phyloP scores from a whole-genome alignment of 2,888 invertebrate genomes.

The Omphaloscelis lunosa region DNA sequence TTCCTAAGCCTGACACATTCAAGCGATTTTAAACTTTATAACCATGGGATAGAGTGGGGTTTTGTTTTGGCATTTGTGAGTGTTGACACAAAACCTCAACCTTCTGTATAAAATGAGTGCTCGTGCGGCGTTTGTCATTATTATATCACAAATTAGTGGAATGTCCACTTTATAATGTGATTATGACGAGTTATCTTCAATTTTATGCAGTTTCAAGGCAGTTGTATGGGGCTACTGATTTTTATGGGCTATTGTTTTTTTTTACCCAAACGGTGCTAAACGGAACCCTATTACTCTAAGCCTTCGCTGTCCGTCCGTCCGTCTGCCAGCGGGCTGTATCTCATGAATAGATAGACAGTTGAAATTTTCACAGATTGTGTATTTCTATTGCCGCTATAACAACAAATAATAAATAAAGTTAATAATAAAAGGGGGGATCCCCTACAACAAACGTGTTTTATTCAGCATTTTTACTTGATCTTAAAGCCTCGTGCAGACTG shows the following conservation, averaged over 20 bases:
- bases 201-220: not conserved
- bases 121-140: conserved; percentile 52
- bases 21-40: conserved; percentile 66
- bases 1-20: conserved; percentile 27
- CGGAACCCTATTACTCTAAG: not conserved
- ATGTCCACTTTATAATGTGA: conserved; percentile 27
- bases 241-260: too few relatives aligned
- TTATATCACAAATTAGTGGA: conserved; percentile 47
- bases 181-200: conserved; percentile 7
- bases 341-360: too few relatives aligned
- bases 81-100: conserved; percentile 66
- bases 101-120: conserved; percentile 40
- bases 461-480: too few relatives aligned
- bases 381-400: too few relatives aligned
- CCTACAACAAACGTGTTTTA: too few relatives aligned
- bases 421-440: too few relatives aligned
- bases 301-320: too few relatives aligned
- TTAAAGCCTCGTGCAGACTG: too few relatives aligned
- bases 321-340: too few relatives aligned
- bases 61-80: conserved; percentile 26
- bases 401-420: too few relatives aligned
- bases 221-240: not conserved
- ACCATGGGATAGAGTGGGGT: conserved; percentile 50
- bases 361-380: too few relatives aligned
- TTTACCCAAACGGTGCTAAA: too few relatives aligned